Evolutionary conservation across 2,797 vertebrate genomes (phyloP).

Genomic region (Allobates femoralis): DNA sequence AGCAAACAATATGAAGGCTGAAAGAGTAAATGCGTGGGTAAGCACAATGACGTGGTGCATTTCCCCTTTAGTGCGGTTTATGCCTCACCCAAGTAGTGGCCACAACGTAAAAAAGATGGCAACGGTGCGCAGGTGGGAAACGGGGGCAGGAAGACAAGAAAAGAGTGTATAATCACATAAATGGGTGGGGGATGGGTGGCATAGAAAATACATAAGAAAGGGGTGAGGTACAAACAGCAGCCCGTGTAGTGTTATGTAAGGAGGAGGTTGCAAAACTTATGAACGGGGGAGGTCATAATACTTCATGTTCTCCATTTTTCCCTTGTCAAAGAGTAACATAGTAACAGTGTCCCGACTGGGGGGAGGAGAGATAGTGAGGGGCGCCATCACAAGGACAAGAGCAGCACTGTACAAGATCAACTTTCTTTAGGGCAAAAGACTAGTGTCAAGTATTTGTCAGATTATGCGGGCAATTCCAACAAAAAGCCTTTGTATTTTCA

Average conservation of each 20-base stretch:
- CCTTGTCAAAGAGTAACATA: too few species aligned
- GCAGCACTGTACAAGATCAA: too few species aligned
- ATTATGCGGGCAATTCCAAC: too few species aligned
- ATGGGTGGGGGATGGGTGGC: neutral
- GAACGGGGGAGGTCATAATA: too few species aligned
- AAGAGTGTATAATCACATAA: too few species aligned
- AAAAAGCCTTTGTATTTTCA: too few species aligned
- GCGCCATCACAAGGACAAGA: too few species aligned
- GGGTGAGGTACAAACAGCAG: neutral
- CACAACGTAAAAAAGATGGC: conserved; percentile 7
- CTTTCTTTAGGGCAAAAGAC: too few species aligned
- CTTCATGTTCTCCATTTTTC: too few species aligned
- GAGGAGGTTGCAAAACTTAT: neutral
- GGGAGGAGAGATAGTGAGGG: too few species aligned
- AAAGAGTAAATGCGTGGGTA: neutral
- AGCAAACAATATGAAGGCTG: neutral
- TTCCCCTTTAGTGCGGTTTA: conserved; percentile 24
- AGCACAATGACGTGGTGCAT: neutral
- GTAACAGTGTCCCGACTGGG: too few species aligned
- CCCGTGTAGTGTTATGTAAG: neutral
- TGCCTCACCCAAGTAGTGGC: conserved; percentile 25
- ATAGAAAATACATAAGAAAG: neutral
- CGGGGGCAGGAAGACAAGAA: conserved; percentile 11
- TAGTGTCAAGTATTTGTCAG: too few species aligned
- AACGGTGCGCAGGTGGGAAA: conserved; percentile 43